A percentile compares a stretch with the other conserved stretches of the same genome.
Conservation (phyloP, 2,797 vertebrate species). For the Gallinago stenura region DNA sequence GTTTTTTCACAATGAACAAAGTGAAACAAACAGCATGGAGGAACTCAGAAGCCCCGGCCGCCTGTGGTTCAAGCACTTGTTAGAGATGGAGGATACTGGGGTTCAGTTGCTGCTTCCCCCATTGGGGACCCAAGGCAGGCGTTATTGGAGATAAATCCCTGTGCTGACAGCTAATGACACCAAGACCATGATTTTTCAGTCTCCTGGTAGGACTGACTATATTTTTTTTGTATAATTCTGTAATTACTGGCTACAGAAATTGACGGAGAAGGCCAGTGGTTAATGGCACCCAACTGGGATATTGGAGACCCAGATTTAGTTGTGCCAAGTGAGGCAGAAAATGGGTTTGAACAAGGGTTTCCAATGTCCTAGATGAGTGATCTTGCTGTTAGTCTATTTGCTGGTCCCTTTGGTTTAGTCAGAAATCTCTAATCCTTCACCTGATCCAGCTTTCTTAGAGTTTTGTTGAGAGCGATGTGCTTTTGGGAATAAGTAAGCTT, state of each 20-base stretch:
- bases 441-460: not conserved
- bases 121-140: not conserved
- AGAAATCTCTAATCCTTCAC: not conserved
- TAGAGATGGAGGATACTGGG: not conserved
- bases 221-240: not conserved
- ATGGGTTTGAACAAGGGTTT: not conserved
- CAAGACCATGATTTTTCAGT: not conserved
- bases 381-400: not conserved
- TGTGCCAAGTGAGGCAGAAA: constrained; percentile 24
- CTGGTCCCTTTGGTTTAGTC: not conserved
- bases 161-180: not conserved
- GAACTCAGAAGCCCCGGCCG: not conserved
- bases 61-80: not conserved
- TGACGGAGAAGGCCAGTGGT: not conserved
- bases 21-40: not conserved
- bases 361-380: not conserved
- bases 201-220: not conserved
- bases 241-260: not conserved
- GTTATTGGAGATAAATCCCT: fast-evolving
- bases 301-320: not conserved
- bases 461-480: not conserved
- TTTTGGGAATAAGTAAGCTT: not conserved
- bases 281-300: not conserved
- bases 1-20: not conserved
- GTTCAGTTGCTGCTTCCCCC: not conserved